Base-by-base conservation (phyloP, 2,888 invertebrate species). In the Aplocera efformata region DNA sequence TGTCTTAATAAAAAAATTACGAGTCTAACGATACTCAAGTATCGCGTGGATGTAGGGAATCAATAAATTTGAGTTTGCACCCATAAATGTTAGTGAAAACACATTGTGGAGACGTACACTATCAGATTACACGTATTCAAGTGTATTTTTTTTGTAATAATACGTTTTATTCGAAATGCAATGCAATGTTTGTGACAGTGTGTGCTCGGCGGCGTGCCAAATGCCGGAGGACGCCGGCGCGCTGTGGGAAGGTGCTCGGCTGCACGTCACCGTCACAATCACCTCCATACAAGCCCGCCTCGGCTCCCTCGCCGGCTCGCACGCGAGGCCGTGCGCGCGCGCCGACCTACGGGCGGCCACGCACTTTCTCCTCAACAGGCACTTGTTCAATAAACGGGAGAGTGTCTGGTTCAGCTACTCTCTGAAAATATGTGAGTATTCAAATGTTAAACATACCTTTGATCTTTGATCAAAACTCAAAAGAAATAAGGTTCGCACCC, bases 181-280 rank as follows among this genome's bases (percentile, higher is more conserved):
- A n/a, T n/a, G n/a, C n/a, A n/a, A 4, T 25, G 6, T 32, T 29
- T 32, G 3, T 10, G 10, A 6, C 60, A 85, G 86, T 39, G 83
- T 85, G 1, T 85, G 83, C 37, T 66, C 75, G 1, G 86, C 85
- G 0, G 85, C 83, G 1, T 76, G 78, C 22, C 84, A 85, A 38
- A 52, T 84, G 57, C 77, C 75, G 0, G 51, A 59, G 0, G 72
- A 77, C 24, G 26, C 41, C 0, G 76, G 76, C 0, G 54, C 67
- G 0, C 50, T 84, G 6, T 76, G 72, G 72, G 64, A 66, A 8
- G 75, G 65, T 1, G 68, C 80, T 0, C 72, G 73, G 0, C 44
- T 72, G 0, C 71, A 76, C 47, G 7, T 70, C 0, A 58, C 74
- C 0, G 48, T 63, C 0, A 30, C 46, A 0, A 2, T 71, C 1